Conservation (phyloP, 2,888 invertebrate genomes). For the Sipunculus nudus region DNA sequence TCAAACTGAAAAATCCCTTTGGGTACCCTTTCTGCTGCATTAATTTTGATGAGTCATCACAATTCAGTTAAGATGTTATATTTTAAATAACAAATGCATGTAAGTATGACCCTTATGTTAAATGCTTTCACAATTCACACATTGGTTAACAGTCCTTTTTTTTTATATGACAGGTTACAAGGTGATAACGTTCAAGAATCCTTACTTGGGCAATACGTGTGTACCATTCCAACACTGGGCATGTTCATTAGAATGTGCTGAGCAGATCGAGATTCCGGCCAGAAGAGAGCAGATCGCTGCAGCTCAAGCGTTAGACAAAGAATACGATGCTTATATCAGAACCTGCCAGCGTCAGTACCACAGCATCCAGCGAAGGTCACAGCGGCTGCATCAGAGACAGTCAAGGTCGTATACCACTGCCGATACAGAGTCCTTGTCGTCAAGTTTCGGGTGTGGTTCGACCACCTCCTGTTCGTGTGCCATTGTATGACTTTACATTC, state of each 20-base stretch:
- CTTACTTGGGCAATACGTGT: slow-evolving; percentile 69
- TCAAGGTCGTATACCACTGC: too few relatives aligned
- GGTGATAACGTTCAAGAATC: slow-evolving; percentile 69
- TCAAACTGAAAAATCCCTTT: too few relatives aligned
- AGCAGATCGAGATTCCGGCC: slow-evolving; percentile 67
- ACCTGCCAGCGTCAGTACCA: slow-evolving; percentile 34
- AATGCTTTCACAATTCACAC: too few relatives aligned
- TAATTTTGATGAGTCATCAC: neutral
- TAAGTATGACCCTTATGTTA: neutral
- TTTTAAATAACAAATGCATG: neutral
- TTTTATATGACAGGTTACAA: slow-evolving; percentile 69
- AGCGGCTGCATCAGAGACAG: too few relatives aligned
- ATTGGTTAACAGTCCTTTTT: too few relatives aligned
- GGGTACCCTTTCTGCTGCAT: too few relatives aligned
- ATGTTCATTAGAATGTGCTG: slow-evolving; percentile 66
- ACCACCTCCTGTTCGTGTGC: too few relatives aligned
- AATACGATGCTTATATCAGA: slow-evolving; percentile 51
- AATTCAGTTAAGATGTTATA: neutral
- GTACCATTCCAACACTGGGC: slow-evolving; percentile 70
- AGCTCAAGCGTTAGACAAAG: slow-evolving; percentile 60
- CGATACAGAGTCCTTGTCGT: too few relatives aligned
- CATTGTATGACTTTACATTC: too few relatives aligned
- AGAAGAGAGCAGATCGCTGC: slow-evolving; percentile 63
- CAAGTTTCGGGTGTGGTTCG: too few relatives aligned
- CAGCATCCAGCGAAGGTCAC: too few relatives aligned